Conservation (phyloP, 1,140 invertebrate species). For the Drusus annulatus region DNA sequence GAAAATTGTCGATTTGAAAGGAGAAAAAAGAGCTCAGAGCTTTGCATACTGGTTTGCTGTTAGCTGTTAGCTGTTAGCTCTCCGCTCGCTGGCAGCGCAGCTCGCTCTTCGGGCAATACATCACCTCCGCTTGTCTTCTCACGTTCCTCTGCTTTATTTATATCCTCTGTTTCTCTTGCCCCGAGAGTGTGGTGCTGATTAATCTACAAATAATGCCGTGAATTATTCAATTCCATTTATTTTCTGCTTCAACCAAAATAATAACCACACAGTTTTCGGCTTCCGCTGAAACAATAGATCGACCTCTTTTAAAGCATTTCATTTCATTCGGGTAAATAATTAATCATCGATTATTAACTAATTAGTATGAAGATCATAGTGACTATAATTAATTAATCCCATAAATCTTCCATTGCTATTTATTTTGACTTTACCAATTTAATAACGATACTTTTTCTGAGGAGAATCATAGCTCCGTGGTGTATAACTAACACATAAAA, state of each 20-base stretch:
- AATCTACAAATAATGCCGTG: conserved; percentile 4
- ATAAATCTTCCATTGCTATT: neutral
- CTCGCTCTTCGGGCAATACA: conserved; percentile 23
- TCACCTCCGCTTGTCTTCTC: neutral
- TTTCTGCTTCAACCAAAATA: no score
- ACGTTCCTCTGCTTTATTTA: conserved; percentile 13
- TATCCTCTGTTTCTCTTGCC: conserved; percentile 1
- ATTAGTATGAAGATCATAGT: no score
- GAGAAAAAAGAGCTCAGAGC: conserved; percentile 21
- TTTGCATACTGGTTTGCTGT: conserved; percentile 32
- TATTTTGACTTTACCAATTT: neutral
- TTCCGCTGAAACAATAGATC: no score
- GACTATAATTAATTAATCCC: no score
- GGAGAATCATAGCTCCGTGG: neutral
- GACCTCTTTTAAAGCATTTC: no score
- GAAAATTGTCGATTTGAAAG: conserved; percentile 37
- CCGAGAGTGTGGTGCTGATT: conserved; percentile 13
- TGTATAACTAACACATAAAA: no score
- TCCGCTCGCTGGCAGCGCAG: no score
- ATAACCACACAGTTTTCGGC: no score
- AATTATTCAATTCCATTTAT: no score
- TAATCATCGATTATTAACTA: no score
- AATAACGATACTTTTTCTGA: neutral
- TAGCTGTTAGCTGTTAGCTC: neutral
- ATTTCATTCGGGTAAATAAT: no score